These are phyloP conservation scores for Brenthis ino DNA, from an alignment of 2,888 invertebrate genomes.

Conservation along the genomic window DNA sequence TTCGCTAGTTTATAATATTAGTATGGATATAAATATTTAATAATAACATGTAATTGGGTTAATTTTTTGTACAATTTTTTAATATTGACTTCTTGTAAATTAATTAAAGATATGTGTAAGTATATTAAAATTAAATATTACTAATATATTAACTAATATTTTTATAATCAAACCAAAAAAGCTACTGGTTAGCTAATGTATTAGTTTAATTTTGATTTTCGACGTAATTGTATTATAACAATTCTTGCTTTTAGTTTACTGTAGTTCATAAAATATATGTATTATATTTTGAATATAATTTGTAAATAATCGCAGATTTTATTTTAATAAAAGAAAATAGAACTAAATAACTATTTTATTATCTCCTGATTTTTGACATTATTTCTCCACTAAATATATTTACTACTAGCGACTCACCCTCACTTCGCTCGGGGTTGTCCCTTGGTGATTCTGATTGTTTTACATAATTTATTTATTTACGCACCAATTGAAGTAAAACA, in stretches of 20 bases:
- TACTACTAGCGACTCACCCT: too few relatives aligned
- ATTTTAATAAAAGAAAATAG: constrained; percentile 4
- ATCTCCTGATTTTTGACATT: too few relatives aligned
- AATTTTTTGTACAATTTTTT: not conserved
- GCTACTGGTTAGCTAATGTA: constrained; percentile 24
- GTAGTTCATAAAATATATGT: not conserved
- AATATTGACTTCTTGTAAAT: not conserved
- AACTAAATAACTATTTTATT: too few relatives aligned
- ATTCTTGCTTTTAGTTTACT: not conserved
- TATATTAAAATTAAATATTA: constrained; percentile 7
- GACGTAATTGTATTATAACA: not conserved
- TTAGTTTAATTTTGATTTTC: not conserved
- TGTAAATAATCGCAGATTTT: constrained; percentile 15
- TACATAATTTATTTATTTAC: too few relatives aligned
- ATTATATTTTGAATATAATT: constrained; percentile 1
- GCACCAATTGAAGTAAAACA: too few relatives aligned
- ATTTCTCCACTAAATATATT: too few relatives aligned
- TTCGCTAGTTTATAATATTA: too few relatives aligned
- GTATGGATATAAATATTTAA: too few relatives aligned
- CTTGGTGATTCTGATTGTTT: too few relatives aligned
- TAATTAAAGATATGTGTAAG: not conserved
- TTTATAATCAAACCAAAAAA: constrained; percentile 14
- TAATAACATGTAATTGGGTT: too few relatives aligned
- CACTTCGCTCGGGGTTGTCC: too few relatives aligned
- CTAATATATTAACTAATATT: constrained; percentile 16